Evolutionary conservation across 2,113 vertebrate genomes (phyloP).

Genomic region (Psammodynastes pulverulentus): DNA sequence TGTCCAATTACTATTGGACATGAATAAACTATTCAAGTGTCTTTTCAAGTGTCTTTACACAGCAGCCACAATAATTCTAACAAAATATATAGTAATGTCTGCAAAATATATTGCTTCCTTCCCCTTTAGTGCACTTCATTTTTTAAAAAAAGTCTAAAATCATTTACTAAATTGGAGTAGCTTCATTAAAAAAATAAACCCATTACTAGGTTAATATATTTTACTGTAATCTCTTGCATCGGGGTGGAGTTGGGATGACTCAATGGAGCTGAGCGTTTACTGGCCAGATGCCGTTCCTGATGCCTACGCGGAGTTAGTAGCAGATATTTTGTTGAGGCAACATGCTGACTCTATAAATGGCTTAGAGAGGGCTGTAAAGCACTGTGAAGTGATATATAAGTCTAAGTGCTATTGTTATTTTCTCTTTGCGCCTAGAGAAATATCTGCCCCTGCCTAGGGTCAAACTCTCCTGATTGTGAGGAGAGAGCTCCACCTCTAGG

Average conservation of each 20-base stretch:
- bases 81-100: conserved; percentile 22
- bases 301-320: too few relatives aligned
- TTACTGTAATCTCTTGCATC: neutral
- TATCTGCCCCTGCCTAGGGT: neutral
- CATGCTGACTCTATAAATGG: too few relatives aligned
- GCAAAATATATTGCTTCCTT: conserved; percentile 8
- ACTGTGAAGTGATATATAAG: too few relatives aligned
- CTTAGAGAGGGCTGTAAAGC: too few relatives aligned
- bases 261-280: neutral
- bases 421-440: neutral
- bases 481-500: too few relatives aligned
- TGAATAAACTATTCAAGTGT: neutral
- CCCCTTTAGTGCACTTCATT: conserved; percentile 29
- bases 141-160: neutral
- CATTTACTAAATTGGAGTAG: conserved; percentile 34
- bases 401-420: too few relatives aligned
- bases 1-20: too few relatives aligned
- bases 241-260: neutral
- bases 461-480: neutral
- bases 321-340: too few relatives aligned
- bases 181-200: conserved; percentile 20
- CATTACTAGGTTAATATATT: conserved; percentile 3
- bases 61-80: conserved; percentile 22
- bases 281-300: too few relatives aligned
- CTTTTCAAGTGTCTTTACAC: conserved; percentile 24